Evolutionary conservation across 92 coral and sea anemone species (phyloP).

Genomic region (Porites evermanni): DNA sequence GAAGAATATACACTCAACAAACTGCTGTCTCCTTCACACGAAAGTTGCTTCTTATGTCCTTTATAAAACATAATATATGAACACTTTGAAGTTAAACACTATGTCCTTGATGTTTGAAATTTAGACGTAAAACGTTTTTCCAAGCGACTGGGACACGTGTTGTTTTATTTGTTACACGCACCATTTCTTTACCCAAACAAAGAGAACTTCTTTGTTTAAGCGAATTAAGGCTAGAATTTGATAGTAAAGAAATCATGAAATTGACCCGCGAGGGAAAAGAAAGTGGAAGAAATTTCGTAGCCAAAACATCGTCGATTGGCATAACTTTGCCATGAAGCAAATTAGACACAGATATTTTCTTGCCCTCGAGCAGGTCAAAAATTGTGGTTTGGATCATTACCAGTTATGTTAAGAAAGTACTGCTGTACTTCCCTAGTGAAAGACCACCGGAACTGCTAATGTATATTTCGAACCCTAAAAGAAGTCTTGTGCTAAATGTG

Average conservation of each 20-base stretch:
- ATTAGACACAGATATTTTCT: constrained; percentile 27
- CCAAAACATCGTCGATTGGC: constrained; percentile 24
- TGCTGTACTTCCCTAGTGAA: background rate
- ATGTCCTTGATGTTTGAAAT: background rate
- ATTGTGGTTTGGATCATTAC: constrained; percentile 15
- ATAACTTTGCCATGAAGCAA: constrained; percentile 11
- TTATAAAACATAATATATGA: background rate
- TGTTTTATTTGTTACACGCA: constrained; percentile 9
- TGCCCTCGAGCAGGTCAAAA: constrained; percentile 22
- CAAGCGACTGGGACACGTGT: constrained; percentile 23
- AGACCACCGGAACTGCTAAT: constrained; percentile 17
- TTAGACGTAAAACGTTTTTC: background rate
- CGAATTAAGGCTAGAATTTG: background rate
- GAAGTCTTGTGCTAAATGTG: background rate
- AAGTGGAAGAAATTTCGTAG: background rate
- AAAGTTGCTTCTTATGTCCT: background rate
- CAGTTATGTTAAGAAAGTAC: background rate
- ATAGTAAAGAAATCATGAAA: background rate
- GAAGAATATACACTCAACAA: background rate
- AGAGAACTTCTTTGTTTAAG: background rate
- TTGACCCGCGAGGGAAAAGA: background rate
- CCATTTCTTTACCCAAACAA: constrained; percentile 9
- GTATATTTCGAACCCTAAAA: background rate
- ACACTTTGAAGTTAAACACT: background rate
- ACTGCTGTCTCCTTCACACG: background rate